Conservation (phyloP, 2,113 vertebrate species). For the Seriola dumerili region DNA sequence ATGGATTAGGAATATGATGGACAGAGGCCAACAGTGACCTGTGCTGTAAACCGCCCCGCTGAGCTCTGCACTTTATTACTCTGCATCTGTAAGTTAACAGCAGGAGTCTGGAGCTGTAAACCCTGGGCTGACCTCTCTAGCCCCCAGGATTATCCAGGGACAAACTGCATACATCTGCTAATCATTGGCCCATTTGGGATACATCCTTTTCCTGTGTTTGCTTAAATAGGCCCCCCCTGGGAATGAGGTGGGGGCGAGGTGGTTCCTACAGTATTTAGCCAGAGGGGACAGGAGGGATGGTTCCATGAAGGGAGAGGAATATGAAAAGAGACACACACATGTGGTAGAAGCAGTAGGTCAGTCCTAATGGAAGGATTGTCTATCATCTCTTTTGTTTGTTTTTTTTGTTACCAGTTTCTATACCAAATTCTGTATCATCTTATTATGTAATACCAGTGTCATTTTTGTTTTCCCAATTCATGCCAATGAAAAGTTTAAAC, state of each 20-base stretch:
- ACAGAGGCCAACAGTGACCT: conserved; percentile 29
- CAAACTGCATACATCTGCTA: conserved; percentile 63
- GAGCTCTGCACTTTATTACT: conserved; percentile 43
- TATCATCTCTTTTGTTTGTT: background rate
- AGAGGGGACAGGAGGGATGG: conserved; percentile 19
- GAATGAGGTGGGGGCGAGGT: conserved; percentile 15
- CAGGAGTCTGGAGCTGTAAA: conserved; percentile 45
- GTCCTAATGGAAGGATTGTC: background rate
- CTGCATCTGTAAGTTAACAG: conserved; percentile 47
- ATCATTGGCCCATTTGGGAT: conserved; percentile 63
- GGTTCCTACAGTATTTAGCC: conserved; percentile 46
- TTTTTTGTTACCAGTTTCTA: background rate
- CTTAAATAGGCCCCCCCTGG: conserved; percentile 61
- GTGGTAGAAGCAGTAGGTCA: conserved; percentile 25
- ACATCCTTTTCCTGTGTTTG: conserved; percentile 73
- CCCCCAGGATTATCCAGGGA: conserved; percentile 46
- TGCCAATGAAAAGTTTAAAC: background rate
- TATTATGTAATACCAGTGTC: background rate
- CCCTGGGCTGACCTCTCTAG: conserved; percentile 43
- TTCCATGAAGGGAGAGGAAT: conserved; percentile 1
- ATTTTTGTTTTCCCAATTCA: background rate
- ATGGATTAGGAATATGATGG: conserved; percentile 22
- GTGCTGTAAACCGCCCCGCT: conserved; percentile 32
- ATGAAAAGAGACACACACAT: conserved; percentile 25
- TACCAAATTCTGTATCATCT: background rate